Percentiles rank a stretch among this genome's conserved stretches.
Evolutionary conservation across 2,113 vertebrate species (phyloP).

Genomic region (Corythaixoides concolor): DNA sequence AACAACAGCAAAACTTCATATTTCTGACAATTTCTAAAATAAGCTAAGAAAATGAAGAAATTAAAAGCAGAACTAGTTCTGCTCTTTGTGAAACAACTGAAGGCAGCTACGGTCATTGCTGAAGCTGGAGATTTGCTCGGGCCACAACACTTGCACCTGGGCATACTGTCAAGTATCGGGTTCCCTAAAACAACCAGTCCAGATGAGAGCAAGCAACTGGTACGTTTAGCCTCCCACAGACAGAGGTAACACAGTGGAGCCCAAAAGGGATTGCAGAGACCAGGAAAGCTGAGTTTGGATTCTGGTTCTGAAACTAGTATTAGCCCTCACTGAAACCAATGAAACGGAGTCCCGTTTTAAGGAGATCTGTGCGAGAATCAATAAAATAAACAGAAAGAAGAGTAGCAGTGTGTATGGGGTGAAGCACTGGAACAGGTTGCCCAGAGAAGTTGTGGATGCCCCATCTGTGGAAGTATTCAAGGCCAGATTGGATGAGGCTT

Average conservation of each 20-base stretch:
- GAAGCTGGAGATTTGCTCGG: background rate
- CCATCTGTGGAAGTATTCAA: too few species aligned
- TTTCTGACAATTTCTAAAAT: background rate
- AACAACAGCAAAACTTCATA: background rate
- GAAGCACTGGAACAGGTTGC: too few species aligned
- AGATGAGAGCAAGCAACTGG: background rate
- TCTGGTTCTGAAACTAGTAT: background rate
- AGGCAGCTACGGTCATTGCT: background rate
- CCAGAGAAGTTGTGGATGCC: too few species aligned
- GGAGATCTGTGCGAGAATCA: background rate
- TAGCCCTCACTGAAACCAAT: accelerated
- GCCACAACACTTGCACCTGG: background rate
- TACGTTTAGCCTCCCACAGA: background rate
- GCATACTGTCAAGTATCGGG: background rate
- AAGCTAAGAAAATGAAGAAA: background rate
- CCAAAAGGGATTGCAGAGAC: background rate
- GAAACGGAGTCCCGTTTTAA: background rate
- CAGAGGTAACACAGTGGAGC: background rate
- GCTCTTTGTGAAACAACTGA: background rate
- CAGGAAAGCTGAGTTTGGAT: background rate
- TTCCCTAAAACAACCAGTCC: background rate
- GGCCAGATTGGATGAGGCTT: too few species aligned
- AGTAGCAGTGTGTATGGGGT: background rate
- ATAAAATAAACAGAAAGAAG: background rate
- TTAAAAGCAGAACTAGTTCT: background rate